Base-by-base conservation (phyloP, 2,113 vertebrate species). In the Epinephelus moara region DNA sequence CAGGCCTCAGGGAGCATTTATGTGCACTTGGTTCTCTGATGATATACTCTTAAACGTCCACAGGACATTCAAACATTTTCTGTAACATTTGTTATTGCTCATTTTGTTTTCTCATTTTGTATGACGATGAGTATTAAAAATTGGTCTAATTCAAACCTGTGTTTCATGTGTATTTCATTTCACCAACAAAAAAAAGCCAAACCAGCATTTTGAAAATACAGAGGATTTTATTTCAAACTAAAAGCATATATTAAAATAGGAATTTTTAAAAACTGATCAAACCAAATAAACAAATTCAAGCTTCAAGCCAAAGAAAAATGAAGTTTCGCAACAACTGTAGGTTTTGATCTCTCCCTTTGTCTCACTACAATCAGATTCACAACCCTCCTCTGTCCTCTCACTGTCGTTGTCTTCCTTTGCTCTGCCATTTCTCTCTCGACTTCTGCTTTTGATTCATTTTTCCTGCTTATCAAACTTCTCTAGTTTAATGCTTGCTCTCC, bases 401-500 rank as follows among this genome's bases (percentile, higher is more conserved):
- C 23, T 25, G 60, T 63, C 18, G 49, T 56, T 63, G 33, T 37
- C 33, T 30, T 30, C 30, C 40, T 50, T 40, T 23, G 64, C 21
- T 73, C 33, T n/a, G 0, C 1, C 57, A 10, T 59, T 82, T 62
- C 18, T n/a, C 23, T 66, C 6, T 59, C 14, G 33, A 64, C 55
- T 21, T 80, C 62, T 56, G 57, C 37, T 75, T 45, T 73, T 67
- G 18, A n/a, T 42, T 81, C 81, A 7, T 67, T 25, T 23, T 30
- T 75, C 27, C 52, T n/a, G 9, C 27, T 63, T 60, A 37, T 27
- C 9, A 33, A 25, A 33, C 37, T 23, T 68, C 18, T 68, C n/a
- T 33, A 0, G 50, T 82, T 92, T 86, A 93, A 70, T 90, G 80
- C 12, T 96, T 94, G 90, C 84, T 95, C 91, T 97, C 96, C 89